Base-by-base conservation (phyloP, 1,140 invertebrate genomes). In the Oscheius sp. region DNA sequence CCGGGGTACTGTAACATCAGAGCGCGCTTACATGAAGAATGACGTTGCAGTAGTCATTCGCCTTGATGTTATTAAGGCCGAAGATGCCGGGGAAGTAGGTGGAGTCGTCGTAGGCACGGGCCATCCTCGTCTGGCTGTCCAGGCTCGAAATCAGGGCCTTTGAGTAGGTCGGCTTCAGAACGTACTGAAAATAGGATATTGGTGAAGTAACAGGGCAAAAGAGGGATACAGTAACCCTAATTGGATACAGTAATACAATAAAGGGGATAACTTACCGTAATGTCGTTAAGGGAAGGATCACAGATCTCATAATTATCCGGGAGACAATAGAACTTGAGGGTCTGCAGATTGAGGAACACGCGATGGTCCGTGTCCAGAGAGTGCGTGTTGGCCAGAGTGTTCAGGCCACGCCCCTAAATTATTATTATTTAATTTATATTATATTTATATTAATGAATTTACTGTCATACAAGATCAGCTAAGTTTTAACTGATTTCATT, bases 231-330 rank as follows among this genome's bases (percentile, higher is more conserved):
- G n/a, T n/a, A n/a, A n/a, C n/a, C n/a, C 38, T 42, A n/a, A 42
- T n/a, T 42, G n/a, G 38, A 42, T n/a, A 42, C 38, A n/a, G 38
- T n/a, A 42, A 42, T 42, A 42, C n/a, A 10, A 7, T 42, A 7
- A 55, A 55, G 23, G 45, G n/a, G 49, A 46, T 4, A 28, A 80
- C 85, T 79, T 78, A 88, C 88, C 74, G 97, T 97, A 34, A 99
- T 99, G 82, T 99, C 96, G 87, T 97, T 95, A 73, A 99, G 85
- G 3, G 95, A 97, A 1, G 95, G 97, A 89, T 99, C 95, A 80
- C 98, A 93, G 79, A 99, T 95, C 89, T 98, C 94, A 88, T 99
- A 99, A 86, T 99, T 99, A 85, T 99, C 97, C 26, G 97, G 97
- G 32, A 99, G 87, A 87, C 97, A 99, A 85, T 99, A 99, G 87